A percentile compares a stretch with the other conserved stretches of the same genome.
Conservation (phyloP, 2,888 invertebrate genomes). For the Diloba caeruleocephala region DNA sequence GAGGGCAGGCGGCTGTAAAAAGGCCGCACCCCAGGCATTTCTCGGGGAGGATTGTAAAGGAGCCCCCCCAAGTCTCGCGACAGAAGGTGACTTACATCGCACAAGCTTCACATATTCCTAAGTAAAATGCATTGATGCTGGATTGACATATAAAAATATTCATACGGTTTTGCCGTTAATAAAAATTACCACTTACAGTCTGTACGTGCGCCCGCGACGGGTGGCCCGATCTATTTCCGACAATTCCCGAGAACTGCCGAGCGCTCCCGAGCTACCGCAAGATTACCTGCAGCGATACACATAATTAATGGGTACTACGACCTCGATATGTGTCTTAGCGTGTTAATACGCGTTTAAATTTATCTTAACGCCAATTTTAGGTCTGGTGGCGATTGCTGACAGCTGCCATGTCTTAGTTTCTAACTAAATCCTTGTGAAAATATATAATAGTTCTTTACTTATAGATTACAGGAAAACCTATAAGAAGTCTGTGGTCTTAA, state of each 20-base stretch:
- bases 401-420: not conserved
- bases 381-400: constrained; percentile 22
- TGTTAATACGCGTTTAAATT: constrained; percentile 43
- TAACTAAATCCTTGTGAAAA: too few species aligned
- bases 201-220: constrained; percentile 39
- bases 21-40: too few species aligned
- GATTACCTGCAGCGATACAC: constrained; percentile 52
- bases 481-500: too few species aligned
- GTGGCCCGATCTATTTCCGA: constrained; percentile 61
- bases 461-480: too few species aligned
- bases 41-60: too few species aligned
- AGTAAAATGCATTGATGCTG: too few species aligned
- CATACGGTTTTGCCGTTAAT: constrained; percentile 18
- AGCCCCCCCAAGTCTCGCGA: too few species aligned
- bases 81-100: too few species aligned
- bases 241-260: constrained; percentile 51
- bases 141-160: not conserved
- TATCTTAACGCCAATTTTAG: constrained; percentile 41
- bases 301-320: constrained; percentile 49
- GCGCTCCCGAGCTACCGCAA: constrained; percentile 43
- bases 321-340: constrained; percentile 45
- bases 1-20: too few species aligned
- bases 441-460: too few species aligned
- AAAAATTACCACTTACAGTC: constrained; percentile 27
- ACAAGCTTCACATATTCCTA: too few species aligned